Percentiles rank a stretch among this genome's conserved stretches.
Evolutionary conservation across 2,113 vertebrate genomes (phyloP).

Genomic region (Megaceryle torquata): DNA sequence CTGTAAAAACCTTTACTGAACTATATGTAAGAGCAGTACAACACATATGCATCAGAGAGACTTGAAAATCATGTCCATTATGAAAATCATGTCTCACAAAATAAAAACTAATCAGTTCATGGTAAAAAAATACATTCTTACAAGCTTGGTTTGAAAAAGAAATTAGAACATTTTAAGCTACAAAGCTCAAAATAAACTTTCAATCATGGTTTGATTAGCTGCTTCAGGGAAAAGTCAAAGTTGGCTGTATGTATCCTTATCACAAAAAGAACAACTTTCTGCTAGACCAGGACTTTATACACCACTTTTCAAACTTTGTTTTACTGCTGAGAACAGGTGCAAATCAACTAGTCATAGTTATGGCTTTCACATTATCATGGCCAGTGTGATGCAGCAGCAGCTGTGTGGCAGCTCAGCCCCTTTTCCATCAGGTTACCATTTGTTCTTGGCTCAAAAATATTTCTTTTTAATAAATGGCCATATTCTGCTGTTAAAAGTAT

Average conservation of each 20-base stretch:
- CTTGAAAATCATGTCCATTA: not conserved
- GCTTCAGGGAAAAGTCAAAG: not conserved
- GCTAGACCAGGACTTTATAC: not conserved
- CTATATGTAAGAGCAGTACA: not conserved
- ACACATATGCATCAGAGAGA: not conserved
- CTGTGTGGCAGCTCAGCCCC: not conserved
- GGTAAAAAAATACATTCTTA: not conserved
- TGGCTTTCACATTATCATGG: not conserved
- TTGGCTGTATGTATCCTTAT: not conserved
- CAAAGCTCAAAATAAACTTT: constrained; percentile 3
- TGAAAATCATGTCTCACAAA: not conserved
- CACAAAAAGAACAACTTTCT: not conserved
- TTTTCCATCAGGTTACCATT: not conserved
- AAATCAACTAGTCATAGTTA: not conserved
- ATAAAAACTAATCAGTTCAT: not conserved
- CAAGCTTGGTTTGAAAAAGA: not conserved
- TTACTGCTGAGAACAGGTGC: not conserved
- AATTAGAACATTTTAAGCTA: not conserved
- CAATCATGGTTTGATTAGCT: not conserved
- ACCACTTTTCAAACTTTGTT: not conserved
- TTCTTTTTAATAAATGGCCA: not conserved
- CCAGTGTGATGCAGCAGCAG: not conserved
- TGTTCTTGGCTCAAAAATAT: not conserved
- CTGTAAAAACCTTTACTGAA: constrained; percentile 10
- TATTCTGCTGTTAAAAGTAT: not conserved